Percentiles rank a stretch among this genome's conserved stretches.
Conservation (phyloP, 2,113 vertebrate genomes). For the Promerops cafer region DNA sequence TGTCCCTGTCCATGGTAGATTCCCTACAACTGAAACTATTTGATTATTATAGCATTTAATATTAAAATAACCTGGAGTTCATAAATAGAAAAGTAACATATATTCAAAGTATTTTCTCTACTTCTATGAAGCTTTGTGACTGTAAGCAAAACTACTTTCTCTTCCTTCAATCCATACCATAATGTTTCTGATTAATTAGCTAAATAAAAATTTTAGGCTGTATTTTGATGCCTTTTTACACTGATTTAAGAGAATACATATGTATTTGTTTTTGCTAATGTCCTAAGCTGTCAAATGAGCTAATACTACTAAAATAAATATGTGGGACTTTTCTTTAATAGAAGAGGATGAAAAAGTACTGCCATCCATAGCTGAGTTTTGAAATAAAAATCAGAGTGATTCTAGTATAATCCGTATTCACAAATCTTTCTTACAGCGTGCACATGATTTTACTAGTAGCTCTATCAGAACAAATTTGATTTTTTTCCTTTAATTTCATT, state of each 20-base stretch:
- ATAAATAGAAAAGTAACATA: not conserved
- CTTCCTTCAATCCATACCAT: not conserved
- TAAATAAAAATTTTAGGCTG: not conserved
- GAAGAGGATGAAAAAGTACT: not conserved
- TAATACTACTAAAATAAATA: not conserved
- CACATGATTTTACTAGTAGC: not conserved
- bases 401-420: not conserved
- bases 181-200: not conserved
- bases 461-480: not conserved
- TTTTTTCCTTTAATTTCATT: conserved; percentile 2
- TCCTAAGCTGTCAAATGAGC: not conserved
- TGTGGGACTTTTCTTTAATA: not conserved
- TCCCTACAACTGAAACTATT: not conserved
- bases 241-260: not conserved
- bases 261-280: not conserved
- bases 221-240: not conserved
- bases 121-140: not conserved
- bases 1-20: not conserved
- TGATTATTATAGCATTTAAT: not conserved
- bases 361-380: not conserved
- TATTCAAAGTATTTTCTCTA: not conserved
- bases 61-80: not conserved
- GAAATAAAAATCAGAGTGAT: not conserved
- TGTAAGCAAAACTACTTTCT: not conserved
- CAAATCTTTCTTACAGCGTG: not conserved